Percentiles rank a stretch among this genome's conserved stretches.
Conservation (phyloP, 2,113 vertebrate species). For the Australoheros scitulus region DNA sequence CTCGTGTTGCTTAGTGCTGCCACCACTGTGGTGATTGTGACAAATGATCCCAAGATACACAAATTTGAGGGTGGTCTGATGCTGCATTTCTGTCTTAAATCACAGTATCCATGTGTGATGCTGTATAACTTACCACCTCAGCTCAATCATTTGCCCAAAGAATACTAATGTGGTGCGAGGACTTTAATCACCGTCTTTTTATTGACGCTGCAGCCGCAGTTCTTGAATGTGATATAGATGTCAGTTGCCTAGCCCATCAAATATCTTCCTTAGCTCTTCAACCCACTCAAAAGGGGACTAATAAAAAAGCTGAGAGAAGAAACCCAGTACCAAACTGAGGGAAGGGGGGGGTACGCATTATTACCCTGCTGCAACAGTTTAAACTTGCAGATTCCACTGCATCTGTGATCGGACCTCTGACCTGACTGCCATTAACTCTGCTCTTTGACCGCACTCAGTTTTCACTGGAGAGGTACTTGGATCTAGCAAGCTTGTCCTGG, state of each 20-base stretch:
- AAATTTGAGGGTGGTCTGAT: background rate
- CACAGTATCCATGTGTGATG: background rate
- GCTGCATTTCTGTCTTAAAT: background rate
- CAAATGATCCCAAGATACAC: background rate
- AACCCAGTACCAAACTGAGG: no score
- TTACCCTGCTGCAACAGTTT: no score
- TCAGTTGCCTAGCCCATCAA: no score
- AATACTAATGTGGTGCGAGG: background rate
- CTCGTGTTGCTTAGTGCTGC: background rate
- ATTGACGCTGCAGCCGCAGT: background rate
- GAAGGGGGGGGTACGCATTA: no score
- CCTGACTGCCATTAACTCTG: no score
- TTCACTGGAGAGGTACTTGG: background rate
- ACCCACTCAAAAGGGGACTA: no score
- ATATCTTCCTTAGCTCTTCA: no score
- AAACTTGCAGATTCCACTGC: no score
- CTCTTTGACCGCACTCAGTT: background rate
- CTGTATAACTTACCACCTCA: background rate
- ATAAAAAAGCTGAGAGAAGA: no score
- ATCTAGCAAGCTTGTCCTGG: background rate
- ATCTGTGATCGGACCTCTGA: no score
- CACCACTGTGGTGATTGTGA: background rate
- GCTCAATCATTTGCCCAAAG: background rate
- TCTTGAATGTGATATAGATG: no score
- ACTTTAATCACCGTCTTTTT: background rate